Conservation (phyloP, 1,140 invertebrate genomes). For the Teleogryllus occipitalis region DNA sequence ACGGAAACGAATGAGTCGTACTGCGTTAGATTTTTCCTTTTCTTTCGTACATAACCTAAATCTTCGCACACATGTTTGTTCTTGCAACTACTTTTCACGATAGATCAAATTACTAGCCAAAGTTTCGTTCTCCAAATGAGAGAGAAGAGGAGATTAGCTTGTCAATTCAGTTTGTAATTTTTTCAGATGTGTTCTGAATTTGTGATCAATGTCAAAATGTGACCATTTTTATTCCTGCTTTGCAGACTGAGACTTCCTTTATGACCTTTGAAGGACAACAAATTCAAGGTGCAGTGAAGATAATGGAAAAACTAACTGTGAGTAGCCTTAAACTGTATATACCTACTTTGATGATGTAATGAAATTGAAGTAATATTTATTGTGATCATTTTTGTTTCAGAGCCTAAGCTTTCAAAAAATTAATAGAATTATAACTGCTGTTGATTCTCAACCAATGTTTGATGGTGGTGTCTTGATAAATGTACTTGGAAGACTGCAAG, state of each 20-base stretch:
- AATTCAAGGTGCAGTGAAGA: constrained; percentile 82
- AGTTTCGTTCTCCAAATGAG: too few relatives aligned
- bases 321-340: constrained; percentile 36
- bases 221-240: constrained; percentile 6
- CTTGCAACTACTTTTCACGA: not conserved
- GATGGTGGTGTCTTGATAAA: constrained; percentile 90
- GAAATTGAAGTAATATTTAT: not conserved
- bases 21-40: constrained; percentile 19
- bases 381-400: constrained; percentile 44
- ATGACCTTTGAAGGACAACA: constrained; percentile 94
- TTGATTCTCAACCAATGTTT: constrained; percentile 91
- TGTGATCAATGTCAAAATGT: too few relatives aligned
- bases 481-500: constrained; percentile 87
- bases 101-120: too few relatives aligned
- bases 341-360: constrained; percentile 5
- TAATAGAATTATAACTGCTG: constrained; percentile 78
- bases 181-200: too few relatives aligned
- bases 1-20: too few relatives aligned
- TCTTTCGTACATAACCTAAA: constrained; percentile 10
- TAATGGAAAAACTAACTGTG: constrained; percentile 89
- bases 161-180: too few relatives aligned
- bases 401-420: constrained; percentile 88
- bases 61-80: not conserved
- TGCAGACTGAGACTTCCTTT: constrained; percentile 80
- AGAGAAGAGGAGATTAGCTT: too few relatives aligned